Conservation (phyloP, 2,888 invertebrate species). For the Thymelicus acteon region DNA sequence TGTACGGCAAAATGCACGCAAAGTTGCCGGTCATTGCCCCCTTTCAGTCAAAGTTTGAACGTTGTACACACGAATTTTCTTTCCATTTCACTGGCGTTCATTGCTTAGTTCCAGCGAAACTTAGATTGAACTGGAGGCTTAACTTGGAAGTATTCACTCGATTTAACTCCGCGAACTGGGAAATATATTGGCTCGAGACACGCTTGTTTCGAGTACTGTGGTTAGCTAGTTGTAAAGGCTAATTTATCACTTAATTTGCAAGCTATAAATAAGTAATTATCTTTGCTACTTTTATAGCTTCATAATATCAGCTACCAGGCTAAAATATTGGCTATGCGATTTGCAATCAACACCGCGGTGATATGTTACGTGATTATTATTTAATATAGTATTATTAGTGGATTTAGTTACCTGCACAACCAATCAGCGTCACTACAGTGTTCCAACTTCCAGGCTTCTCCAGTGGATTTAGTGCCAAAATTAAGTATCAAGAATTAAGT, state of each 20-base stretch:
- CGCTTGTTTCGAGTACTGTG: constrained; percentile 15
- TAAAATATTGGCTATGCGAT: too few relatives aligned
- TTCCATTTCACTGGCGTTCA: constrained; percentile 30
- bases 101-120: constrained; percentile 25
- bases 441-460: too few relatives aligned
- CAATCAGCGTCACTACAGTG: too few relatives aligned
- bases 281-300: too few relatives aligned
- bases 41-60: constrained; percentile 23
- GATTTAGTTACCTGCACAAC: background rate
- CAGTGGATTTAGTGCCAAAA: too few relatives aligned
- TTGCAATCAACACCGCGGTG: background rate
- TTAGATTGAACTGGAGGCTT: constrained; percentile 37
- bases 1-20: constrained; percentile 10
- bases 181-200: constrained; percentile 32
- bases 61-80: constrained; percentile 24
- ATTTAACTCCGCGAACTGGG: constrained; percentile 29
- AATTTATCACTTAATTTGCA: constrained; percentile 8
- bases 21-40: constrained; percentile 26
- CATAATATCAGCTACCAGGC: too few relatives aligned
- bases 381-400: too few relatives aligned
- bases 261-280: too few relatives aligned
- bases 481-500: too few relatives aligned
- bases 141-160: constrained; percentile 31
- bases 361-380: background rate
- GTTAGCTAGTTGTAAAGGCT: background rate